phyloP scores from a whole-genome alignment of 2,888 invertebrate species.

The Leptarthrus brevirostris region DNA sequence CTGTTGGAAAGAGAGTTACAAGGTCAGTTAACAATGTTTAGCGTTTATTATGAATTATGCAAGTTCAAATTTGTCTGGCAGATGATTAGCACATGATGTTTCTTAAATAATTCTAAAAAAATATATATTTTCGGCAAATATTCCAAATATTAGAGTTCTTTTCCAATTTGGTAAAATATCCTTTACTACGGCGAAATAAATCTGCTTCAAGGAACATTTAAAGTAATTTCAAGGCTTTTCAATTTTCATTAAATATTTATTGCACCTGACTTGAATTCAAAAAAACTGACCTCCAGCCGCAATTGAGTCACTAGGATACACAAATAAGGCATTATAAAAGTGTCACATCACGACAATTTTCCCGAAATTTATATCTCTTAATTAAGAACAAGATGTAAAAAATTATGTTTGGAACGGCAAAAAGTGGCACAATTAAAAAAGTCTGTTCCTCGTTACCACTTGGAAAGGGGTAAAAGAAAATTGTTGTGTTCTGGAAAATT shows the following conservation, averaged over 20 bases:
- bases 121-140: no score
- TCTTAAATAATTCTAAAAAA: no score
- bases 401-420: not conserved
- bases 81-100: no score
- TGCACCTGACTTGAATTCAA: not conserved
- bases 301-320: not conserved
- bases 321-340: conserved; percentile 14
- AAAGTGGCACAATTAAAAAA: conserved; percentile 42
- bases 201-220: no score
- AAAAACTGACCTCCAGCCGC: not conserved
- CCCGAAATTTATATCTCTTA: conserved; percentile 46
- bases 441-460: conserved; percentile 9
- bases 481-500: conserved; percentile 36
- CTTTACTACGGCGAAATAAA: no score
- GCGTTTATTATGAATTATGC: no score
- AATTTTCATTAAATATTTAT: not conserved
- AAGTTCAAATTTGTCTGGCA: no score
- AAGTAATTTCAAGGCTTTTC: not conserved
- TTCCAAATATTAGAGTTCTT: no score
- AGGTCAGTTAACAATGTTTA: no score
- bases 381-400: conserved; percentile 41
- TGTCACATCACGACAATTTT: conserved; percentile 39
- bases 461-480: conserved; percentile 2
- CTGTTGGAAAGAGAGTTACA: no score
- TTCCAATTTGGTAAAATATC: no score